These are phyloP conservation scores for Lithophane ornitopus DNA, from an alignment of 2,888 invertebrate species.

Conservation along the genomic window DNA sequence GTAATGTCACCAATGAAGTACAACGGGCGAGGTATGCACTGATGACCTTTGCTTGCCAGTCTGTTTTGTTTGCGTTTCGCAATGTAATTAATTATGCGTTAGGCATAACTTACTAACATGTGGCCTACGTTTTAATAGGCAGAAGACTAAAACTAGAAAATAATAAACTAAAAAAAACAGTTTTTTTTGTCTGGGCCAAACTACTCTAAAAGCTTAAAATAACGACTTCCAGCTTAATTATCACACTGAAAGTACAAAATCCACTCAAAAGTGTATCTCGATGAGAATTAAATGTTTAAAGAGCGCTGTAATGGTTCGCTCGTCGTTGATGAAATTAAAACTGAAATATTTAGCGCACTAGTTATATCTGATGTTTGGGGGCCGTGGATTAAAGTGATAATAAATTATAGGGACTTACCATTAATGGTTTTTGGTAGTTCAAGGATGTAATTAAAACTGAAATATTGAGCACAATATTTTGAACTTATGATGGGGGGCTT, in stretches of 20 bases:
- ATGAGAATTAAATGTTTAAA: constrained; percentile 53
- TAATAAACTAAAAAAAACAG: neutral
- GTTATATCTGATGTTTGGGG: constrained; percentile 30
- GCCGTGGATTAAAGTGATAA: constrained; percentile 11
- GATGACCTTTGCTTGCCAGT: neutral
- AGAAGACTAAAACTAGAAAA: neutral
- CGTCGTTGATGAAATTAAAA: constrained; percentile 50
- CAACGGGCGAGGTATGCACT: neutral
- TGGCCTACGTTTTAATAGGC: neutral
- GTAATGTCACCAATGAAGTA: neutral
- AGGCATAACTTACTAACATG: neutral
- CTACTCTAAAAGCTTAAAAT: constrained; percentile 16
- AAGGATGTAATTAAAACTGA: constrained; percentile 31
- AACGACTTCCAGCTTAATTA: neutral
- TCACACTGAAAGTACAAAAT: constrained; percentile 7
- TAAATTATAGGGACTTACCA: neutral
- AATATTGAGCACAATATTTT: constrained; percentile 36
- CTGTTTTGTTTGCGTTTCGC: neutral
- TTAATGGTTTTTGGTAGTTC: neutral
- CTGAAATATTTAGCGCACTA: constrained; percentile 55
- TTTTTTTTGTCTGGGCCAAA: neutral
- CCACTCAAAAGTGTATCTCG: constrained; percentile 27
- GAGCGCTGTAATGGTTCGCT: constrained; percentile 39
- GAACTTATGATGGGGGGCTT: neutral
- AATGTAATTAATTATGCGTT: neutral